Percentiles rank a stretch among this genome's conserved stretches.
These are phyloP conservation scores for Chaenocephalus aceratus DNA, from an alignment of 2,113 vertebrate genomes.

Conservation along the genomic window DNA sequence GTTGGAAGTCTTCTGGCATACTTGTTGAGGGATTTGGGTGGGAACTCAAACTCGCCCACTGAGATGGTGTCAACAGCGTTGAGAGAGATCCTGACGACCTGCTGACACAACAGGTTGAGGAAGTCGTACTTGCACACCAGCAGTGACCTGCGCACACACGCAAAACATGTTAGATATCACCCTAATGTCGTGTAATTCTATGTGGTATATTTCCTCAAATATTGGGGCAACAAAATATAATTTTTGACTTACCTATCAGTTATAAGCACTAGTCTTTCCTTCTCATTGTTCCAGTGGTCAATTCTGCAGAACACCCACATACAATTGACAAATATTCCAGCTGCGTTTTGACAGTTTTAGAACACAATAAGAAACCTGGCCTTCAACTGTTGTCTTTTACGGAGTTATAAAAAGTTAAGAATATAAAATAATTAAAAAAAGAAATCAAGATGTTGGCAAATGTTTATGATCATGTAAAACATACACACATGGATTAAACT, in stretches of 20 bases:
- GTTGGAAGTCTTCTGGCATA: constrained; percentile 67
- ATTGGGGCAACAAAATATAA: background rate
- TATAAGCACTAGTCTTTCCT: constrained; percentile 93
- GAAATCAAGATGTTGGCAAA: background rate
- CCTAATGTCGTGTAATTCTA: background rate
- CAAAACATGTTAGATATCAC: background rate
- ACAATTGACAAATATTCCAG: background rate
- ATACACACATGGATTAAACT: no score
- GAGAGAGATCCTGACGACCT: constrained; percentile 90
- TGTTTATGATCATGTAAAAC: background rate
- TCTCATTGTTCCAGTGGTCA: constrained; percentile 99
- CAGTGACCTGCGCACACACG: constrained; percentile 84
- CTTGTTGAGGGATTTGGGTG: constrained; percentile 96
- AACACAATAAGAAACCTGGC: background rate
- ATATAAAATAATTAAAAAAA: background rate
- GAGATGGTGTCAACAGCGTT: constrained; percentile 94
- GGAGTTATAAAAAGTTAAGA: background rate
- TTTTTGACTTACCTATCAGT: constrained; percentile 83
- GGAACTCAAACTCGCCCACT: constrained; percentile 92
- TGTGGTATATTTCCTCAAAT: background rate
- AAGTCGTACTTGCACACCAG: constrained; percentile 98
- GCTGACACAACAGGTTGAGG: constrained; percentile 94
- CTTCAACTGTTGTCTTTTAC: background rate
- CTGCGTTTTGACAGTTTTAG: background rate
- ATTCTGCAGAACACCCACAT: constrained; percentile 79